Base-by-base conservation (phyloP, 2,113 vertebrate species). In the Nycticorax nycticorax region DNA sequence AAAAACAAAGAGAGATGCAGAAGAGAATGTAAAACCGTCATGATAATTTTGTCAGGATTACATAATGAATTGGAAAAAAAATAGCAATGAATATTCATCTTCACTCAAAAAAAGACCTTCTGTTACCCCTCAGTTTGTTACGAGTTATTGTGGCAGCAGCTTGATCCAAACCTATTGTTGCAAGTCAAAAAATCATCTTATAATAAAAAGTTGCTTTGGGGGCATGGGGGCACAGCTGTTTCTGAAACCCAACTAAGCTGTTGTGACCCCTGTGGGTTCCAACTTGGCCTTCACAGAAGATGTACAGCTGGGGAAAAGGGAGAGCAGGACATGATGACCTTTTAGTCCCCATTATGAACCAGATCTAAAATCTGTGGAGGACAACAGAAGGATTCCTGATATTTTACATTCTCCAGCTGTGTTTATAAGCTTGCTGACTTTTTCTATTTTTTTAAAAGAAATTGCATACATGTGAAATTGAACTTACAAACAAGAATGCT, bases 1-100 rank as follows among this genome's bases (percentile, higher is more conserved):
- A 57, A 55, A 45, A 69, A 14, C 5, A 30, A 8, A 68, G 27
- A 77, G 18, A 47, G 1, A 66, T 1, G 3, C 0, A 0, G 21
- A 85, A 75, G 2, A 47, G 22, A 82, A 32, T 0, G 2, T 14
- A 62, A 83, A 85, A 24, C 14, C 19, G 20, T 4, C 16, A 41
- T 7, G 18, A 22, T n/a, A 62, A 66, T 63, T 94, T 84, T 78
- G 2, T 41, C 52, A 82, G 20, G 14, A 56, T 16, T 43, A 48
- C 8, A 37, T 30, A 83, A 59, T 55, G 33, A n/a, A 50, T 33
- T 35, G 8, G 14, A 28, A 59, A 75, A 75, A 79, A 76, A 62
- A 45, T 1, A 47, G 26, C 24, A 83, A 45, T 9, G 19, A 81
- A 35, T 8, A 23, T 68, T 68, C 5, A 79, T 64, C 82, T 83